Percentiles rank a stretch among this genome's conserved stretches.
These are phyloP conservation scores for Chelonoidis abingdonii DNA, from an alignment of 2,113 vertebrate genomes.

Conservation along the genomic window DNA sequence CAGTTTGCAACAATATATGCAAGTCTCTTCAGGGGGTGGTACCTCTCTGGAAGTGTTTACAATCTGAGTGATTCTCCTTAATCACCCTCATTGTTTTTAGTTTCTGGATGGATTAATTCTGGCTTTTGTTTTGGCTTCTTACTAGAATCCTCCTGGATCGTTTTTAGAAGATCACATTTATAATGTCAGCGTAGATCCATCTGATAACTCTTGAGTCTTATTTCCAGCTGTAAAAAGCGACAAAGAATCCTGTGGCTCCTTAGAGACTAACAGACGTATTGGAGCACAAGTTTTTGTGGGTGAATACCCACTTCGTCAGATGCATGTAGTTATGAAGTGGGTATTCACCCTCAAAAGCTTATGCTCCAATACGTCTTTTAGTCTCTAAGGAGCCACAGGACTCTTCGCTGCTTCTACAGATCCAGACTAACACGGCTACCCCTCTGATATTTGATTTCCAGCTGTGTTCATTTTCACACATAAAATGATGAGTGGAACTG, in stretches of 20 bases:
- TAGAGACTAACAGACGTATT: too few species aligned
- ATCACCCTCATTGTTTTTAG: background rate
- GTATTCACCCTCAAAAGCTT: too few species aligned
- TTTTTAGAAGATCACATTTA: background rate
- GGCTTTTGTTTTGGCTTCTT: background rate
- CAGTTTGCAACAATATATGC: background rate
- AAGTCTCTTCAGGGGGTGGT: background rate
- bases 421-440: too few species aligned
- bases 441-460: background rate
- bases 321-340: too few species aligned
- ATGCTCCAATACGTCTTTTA: too few species aligned
- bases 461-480: background rate
- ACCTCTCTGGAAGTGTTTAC: background rate
- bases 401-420: too few species aligned
- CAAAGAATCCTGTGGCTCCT: too few species aligned
- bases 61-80: background rate
- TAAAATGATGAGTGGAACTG: background rate
- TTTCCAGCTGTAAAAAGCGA: background rate
- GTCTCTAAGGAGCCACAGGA: too few species aligned
- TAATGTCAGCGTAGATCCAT: background rate
- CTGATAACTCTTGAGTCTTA: background rate
- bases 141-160: background rate
- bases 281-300: too few species aligned
- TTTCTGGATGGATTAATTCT: background rate
- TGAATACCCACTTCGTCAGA: too few species aligned